Percentiles rank a stretch among this genome's conserved stretches.
phyloP scores from a whole-genome alignment of 2,113 vertebrate genomes.

The Vulpes vulpes region DNA sequence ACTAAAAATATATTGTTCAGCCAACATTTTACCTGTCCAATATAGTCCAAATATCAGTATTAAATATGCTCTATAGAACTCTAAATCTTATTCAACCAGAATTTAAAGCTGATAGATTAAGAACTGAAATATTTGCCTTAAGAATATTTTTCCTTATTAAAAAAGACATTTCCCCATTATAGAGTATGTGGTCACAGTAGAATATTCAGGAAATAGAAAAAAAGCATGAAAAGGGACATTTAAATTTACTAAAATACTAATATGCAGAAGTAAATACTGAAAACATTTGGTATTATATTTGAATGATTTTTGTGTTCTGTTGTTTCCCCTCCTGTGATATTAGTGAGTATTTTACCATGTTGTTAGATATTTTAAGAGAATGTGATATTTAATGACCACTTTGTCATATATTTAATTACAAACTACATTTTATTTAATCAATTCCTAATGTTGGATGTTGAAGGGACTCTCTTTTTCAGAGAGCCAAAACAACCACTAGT shows the following conservation, averaged over 20 bases:
- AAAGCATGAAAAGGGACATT: neutral
- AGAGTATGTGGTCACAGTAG: neutral
- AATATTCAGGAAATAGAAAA: neutral
- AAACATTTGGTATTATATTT: constrained; percentile 10
- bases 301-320: neutral
- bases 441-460: neutral
- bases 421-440: neutral
- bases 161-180: neutral
- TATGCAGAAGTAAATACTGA: constrained; percentile 22
- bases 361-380: constrained; percentile 40
- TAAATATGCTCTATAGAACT: constrained; percentile 35
- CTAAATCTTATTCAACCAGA: constrained; percentile 12
- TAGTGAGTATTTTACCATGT: constrained; percentile 7
- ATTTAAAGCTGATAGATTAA: neutral
- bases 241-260: neutral
- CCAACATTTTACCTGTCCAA: neutral
- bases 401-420: neutral
- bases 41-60: constrained; percentile 3
- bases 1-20: constrained; percentile 38
- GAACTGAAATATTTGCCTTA: constrained; percentile 17
- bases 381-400: neutral
- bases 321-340: neutral
- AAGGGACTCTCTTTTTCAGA: neutral
- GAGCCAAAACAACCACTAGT: neutral
- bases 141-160: constrained; percentile 29